phyloP scores from a whole-genome alignment of 1,140 invertebrate genomes.

The Cotesia typhae region DNA sequence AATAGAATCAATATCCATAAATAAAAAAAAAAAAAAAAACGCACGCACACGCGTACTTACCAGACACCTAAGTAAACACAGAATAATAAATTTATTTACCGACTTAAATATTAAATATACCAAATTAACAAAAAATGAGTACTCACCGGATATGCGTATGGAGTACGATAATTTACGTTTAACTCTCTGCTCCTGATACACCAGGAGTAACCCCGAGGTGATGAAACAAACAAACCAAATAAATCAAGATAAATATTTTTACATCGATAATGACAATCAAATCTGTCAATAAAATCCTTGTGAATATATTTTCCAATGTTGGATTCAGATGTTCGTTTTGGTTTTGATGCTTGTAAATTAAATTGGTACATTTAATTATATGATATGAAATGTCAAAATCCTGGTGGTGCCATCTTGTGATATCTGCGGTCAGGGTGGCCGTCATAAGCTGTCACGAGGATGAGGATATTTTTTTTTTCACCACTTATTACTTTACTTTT shows the following conservation, averaged over 20 bases:
- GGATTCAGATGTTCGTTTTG: no score
- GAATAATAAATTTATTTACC: neutral
- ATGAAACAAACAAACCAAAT: neutral
- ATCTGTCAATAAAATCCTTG: constrained; percentile 47
- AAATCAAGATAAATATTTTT: constrained; percentile 24
- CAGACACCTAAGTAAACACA: neutral
- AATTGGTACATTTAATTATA: neutral
- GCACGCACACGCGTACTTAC: no score
- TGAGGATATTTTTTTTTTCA: constrained; percentile 38
- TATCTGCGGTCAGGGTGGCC: constrained; percentile 32
- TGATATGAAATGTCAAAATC: constrained; percentile 55
- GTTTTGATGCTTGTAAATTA: constrained; percentile 7
- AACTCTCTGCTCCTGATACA: constrained; percentile 63
- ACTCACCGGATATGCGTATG: constrained; percentile 61
- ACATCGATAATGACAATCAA: constrained; percentile 1
- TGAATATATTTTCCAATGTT: constrained; percentile 41
- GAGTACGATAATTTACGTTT: constrained; percentile 55
- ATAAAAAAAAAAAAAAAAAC: no score
- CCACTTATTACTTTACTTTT: constrained; percentile 40
- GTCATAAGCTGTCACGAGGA: constrained; percentile 56
- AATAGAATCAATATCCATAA: constrained; percentile 4
- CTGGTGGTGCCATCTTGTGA: constrained; percentile 58
- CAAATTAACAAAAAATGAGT: constrained; percentile 23
- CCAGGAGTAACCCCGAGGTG: no score
- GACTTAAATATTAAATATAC: constrained; percentile 7